phyloP scores from a whole-genome alignment of 2,113 vertebrate species.

The Varanus salvator region DNA sequence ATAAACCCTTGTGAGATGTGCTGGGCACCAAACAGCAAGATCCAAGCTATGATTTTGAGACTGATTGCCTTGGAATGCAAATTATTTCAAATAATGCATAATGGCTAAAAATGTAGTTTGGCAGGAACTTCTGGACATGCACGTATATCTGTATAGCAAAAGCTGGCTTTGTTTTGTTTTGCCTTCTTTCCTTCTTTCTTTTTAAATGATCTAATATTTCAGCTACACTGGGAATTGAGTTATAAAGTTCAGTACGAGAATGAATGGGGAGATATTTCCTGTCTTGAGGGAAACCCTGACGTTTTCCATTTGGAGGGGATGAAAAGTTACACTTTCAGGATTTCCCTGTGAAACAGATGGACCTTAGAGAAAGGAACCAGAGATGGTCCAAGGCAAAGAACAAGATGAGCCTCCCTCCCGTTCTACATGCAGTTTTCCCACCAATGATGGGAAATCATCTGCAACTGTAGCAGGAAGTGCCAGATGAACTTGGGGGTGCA shows the following conservation, averaged over 20 bases:
- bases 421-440: too few relatives aligned
- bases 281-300: not conserved
- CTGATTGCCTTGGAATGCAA: not conserved
- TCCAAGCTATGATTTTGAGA: slow-evolving; percentile 28
- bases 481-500: too few relatives aligned
- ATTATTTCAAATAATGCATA: slow-evolving; percentile 16
- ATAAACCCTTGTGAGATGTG: slow-evolving; percentile 37
- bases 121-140: slow-evolving; percentile 30
- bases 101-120: slow-evolving; percentile 31
- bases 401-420: too few relatives aligned
- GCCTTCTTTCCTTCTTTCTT: not conserved
- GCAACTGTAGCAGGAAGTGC: too few relatives aligned
- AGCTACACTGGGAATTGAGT: not conserved
- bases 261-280: not conserved
- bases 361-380: not conserved
- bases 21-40: not conserved
- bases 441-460: too few relatives aligned
- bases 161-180: slow-evolving; percentile 9
- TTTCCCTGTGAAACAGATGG: not conserved
- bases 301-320: slow-evolving; percentile 15
- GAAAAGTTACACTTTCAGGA: slow-evolving; percentile 18
- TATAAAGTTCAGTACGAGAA: slow-evolving; percentile 16
- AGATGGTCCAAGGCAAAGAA: too few relatives aligned
- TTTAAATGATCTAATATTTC: slow-evolving; percentile 29
- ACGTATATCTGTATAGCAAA: slow-evolving; percentile 39